Evolutionary conservation across 2,797 vertebrate genomes (phyloP), one percentile per base, ranked within the genome.

Genomic region (Semotilus atromaculatus): DNA sequence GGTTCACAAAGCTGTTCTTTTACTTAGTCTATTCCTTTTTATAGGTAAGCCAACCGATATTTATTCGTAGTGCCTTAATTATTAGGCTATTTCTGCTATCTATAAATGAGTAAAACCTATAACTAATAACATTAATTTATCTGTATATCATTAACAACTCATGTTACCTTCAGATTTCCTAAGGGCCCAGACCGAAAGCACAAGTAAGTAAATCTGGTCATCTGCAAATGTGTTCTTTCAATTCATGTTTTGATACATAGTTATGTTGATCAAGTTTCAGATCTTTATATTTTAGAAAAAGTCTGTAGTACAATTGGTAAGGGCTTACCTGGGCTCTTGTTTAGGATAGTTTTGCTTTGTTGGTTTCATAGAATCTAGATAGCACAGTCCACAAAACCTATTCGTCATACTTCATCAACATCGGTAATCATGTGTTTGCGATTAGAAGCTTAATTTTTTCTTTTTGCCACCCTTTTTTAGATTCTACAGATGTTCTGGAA

Each of bases 21-120:
- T 95, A 23, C 86, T 95, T 67, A 91, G 88, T 84, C 81, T 88
- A 68, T 87, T 95, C 18, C 70, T 94, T 85, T 91, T 85, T 84
- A 75, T 93, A 80, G 95, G 95, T 96, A 92, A 95, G 93, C 87
- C 18, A 55, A 4, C 21, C 26, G 26, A 81, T 53, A 66, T 16
- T 62, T 48, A 16, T 84, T 67, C 18, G n/a, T 26, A 29, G 29
- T 0, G 5, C 43, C 29, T 66, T 26, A 14, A n/a, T 82, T 34
- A 18, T 34, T 19, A 4, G 4, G 6, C 8, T 36, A 34, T 78
- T 48, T 78, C 7, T 10, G 7, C 4, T 13, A 66, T 48, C 40
- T 43, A 60, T 53, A 53, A 51, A 29, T 9, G 4, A 73, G 8
- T 31, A 13, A 51, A 51, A 73, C 9, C 19, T 78, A 64, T 26